These are phyloP conservation scores for Gadus macrocephalus DNA, from an alignment of 2,113 vertebrate genomes.

Conservation along the genomic window DNA sequence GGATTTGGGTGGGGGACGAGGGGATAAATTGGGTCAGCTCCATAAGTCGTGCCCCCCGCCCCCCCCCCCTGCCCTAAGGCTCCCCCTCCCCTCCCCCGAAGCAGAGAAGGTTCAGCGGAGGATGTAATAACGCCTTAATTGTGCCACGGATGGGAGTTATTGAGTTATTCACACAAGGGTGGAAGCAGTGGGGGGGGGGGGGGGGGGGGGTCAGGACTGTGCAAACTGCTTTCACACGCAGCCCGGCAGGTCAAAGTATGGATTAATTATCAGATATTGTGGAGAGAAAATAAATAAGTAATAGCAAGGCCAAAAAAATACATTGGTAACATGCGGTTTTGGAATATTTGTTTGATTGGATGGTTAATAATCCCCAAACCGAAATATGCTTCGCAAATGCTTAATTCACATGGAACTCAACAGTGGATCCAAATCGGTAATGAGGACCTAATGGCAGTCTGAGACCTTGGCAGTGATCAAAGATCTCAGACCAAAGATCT, in stretches of 20 bases:
- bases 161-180: constrained; percentile 64
- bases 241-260: constrained; percentile 1
- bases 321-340: too few species aligned
- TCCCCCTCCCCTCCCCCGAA: constrained; percentile 26
- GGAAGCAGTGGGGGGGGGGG: background rate
- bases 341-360: too few species aligned
- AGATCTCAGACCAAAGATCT: constrained; percentile 5
- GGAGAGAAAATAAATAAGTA: too few species aligned
- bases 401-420: background rate
- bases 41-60: background rate
- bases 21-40: constrained; percentile 59
- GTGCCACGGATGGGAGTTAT: constrained; percentile 53
- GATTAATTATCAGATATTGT: too few species aligned
- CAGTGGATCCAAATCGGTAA: constrained; percentile 13
- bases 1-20: constrained; percentile 22
- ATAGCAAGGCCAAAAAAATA: too few species aligned
- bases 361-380: too few species aligned
- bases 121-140: constrained; percentile 72
- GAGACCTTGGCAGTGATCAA: constrained; percentile 28
- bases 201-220: constrained; percentile 16
- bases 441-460: constrained; percentile 24
- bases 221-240: background rate
- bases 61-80: background rate
- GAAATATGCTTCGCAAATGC: too few species aligned
- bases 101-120: constrained; percentile 49